Evolutionary conservation across 2,888 invertebrate genomes (phyloP).

Genomic region (Fragum whitleyi): DNA sequence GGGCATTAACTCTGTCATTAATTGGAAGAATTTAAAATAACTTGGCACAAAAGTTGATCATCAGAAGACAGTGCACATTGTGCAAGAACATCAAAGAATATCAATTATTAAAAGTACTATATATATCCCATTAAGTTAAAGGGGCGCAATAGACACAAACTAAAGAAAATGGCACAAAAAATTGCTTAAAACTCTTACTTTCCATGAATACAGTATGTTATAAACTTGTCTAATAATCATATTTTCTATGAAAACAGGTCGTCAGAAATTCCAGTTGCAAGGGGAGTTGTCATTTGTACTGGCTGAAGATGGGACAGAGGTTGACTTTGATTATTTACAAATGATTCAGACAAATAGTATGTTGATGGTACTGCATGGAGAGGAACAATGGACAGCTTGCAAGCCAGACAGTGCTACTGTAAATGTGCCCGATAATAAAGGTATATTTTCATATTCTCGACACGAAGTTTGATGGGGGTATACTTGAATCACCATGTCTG

Average conservation of each 20-base stretch:
- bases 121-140: no score
- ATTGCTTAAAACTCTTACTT: neutral
- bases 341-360: constrained; percentile 16
- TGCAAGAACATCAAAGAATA: no score
- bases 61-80: no score
- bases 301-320: constrained; percentile 16
- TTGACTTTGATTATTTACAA: constrained; percentile 18
- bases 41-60: no score
- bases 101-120: no score
- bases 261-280: constrained; percentile 18
- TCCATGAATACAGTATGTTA: constrained; percentile 16
- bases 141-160: no score
- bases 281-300: constrained; percentile 14
- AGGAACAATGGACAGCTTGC: constrained; percentile 14
- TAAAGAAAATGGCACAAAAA: no score
- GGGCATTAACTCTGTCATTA: no score
- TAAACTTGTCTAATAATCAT: constrained; percentile 14
- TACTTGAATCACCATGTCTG: constrained; percentile 14
- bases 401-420: constrained; percentile 6
- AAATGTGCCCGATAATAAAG: constrained; percentile 14
- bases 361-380: constrained; percentile 18
- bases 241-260: constrained; percentile 14
- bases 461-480: constrained; percentile 10
- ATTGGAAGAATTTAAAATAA: no score
- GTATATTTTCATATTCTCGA: constrained; percentile 16